Evolutionary conservation across 2,113 vertebrate genomes (phyloP).

Genomic region (Thalassoma bifasciatum): DNA sequence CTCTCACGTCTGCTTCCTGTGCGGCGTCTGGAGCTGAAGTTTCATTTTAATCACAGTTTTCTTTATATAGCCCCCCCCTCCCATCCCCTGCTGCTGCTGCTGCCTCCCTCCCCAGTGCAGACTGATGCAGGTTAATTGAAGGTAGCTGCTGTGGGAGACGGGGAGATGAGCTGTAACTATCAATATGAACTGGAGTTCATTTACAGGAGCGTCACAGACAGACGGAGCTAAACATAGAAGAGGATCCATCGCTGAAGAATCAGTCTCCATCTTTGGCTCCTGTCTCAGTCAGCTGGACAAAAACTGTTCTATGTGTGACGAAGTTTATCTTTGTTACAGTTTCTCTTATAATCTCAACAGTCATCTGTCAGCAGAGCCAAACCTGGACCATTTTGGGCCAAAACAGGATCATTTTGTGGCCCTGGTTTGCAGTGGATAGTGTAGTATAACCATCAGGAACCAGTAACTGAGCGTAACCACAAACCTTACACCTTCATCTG

Average conservation of each 20-base stretch:
- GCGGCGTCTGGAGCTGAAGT: conserved; percentile 30
- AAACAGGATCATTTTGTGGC: too few species aligned
- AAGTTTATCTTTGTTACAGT: background rate
- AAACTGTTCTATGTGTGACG: background rate
- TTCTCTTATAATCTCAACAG: too few species aligned
- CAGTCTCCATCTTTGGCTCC: conserved; percentile 4
- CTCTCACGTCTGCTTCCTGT: background rate
- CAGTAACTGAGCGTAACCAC: too few species aligned
- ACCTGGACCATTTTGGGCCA: too few species aligned
- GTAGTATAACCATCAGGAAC: too few species aligned
- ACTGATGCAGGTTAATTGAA: conserved; percentile 73
- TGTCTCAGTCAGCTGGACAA: too few species aligned
- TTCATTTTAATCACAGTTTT: conserved; percentile 61
- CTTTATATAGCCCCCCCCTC: conserved; percentile 30
- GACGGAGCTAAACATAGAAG: conserved; percentile 42
- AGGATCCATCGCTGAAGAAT: conserved; percentile 38
- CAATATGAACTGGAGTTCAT: conserved; percentile 42
- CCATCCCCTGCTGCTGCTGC: background rate
- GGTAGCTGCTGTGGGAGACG: conserved; percentile 50
- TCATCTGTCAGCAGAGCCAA: too few species aligned
- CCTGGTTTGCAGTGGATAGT: too few species aligned
- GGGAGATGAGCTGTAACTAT: conserved; percentile 62
- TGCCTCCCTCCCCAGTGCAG: background rate
- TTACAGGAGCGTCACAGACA: conserved; percentile 28
- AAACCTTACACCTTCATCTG: too few species aligned